phyloP scores from a whole-genome alignment of 2,113 vertebrate genomes.

The Australoheros scitulus region DNA sequence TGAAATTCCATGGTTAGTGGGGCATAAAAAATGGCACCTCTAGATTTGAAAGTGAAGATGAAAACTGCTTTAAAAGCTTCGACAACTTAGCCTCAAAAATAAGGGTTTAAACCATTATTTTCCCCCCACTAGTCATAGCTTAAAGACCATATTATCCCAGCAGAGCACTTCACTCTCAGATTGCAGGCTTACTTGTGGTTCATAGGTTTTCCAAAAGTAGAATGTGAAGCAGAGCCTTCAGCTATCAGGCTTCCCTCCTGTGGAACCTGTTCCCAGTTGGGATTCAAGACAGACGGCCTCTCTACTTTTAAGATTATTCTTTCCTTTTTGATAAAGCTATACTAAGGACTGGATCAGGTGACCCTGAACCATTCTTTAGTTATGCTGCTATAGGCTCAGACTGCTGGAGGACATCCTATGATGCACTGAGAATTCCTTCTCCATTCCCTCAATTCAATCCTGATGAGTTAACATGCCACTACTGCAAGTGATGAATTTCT shows the following conservation, averaged over 20 bases:
- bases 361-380: neutral
- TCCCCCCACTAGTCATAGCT: neutral
- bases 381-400: neutral
- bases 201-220: neutral
- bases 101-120: neutral
- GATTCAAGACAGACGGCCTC: neutral
- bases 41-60: neutral
- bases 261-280: neutral
- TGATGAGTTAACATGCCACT: neutral
- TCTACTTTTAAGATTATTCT: constrained; percentile 1
- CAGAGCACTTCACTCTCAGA: neutral
- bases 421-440: neutral
- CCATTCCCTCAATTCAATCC: neutral
- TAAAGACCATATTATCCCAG: neutral
- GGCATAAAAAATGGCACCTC: neutral
- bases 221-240: neutral
- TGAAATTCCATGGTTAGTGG: neutral
- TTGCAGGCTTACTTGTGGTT: neutral
- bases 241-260: neutral
- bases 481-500: neutral
- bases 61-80: neutral
- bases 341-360: neutral
- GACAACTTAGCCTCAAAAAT: neutral
- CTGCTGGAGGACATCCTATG: neutral
- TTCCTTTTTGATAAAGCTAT: neutral